Evolutionary conservation across 2,113 vertebrate species (phyloP).

Genomic region (Myrmecophaga tridactyla): DNA sequence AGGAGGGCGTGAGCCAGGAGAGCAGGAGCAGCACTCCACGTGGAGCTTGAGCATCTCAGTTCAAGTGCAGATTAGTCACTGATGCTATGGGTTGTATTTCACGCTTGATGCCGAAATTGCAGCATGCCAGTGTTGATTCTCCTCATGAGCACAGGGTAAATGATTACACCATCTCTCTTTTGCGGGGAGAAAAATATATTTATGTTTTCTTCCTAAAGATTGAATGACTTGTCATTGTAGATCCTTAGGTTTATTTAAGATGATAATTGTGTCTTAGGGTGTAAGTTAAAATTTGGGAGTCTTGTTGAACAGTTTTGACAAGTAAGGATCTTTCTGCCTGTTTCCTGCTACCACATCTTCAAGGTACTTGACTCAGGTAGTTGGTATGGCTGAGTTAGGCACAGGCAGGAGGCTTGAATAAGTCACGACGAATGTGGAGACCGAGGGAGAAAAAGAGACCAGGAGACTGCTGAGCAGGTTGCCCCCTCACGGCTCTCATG

Average conservation of each 20-base stretch:
- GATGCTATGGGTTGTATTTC: accelerated
- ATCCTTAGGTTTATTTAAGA: neutral
- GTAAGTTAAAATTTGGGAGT: neutral
- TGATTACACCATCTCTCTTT: neutral
- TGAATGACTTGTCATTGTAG: neutral
- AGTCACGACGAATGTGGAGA: no score
- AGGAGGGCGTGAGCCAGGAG: accelerated
- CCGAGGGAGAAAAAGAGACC: neutral
- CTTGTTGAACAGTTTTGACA: neutral
- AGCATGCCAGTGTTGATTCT: accelerated
- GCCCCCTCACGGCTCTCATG: accelerated
- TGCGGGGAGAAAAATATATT: neutral
- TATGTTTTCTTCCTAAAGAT: neutral
- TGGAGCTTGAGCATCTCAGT: neutral
- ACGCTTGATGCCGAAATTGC: accelerated
- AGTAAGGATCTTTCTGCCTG: neutral
- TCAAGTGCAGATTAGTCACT: accelerated
- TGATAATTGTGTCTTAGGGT: neutral
- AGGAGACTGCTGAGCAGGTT: neutral
- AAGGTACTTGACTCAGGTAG: neutral
- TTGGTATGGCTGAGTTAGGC: neutral
- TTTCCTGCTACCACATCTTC: neutral
- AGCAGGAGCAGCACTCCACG: no score
- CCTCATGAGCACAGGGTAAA: accelerated
- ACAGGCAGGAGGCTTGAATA: neutral